phyloP scores from a whole-genome alignment of 2,113 vertebrate species.

The Anas platyrhynchos region DNA sequence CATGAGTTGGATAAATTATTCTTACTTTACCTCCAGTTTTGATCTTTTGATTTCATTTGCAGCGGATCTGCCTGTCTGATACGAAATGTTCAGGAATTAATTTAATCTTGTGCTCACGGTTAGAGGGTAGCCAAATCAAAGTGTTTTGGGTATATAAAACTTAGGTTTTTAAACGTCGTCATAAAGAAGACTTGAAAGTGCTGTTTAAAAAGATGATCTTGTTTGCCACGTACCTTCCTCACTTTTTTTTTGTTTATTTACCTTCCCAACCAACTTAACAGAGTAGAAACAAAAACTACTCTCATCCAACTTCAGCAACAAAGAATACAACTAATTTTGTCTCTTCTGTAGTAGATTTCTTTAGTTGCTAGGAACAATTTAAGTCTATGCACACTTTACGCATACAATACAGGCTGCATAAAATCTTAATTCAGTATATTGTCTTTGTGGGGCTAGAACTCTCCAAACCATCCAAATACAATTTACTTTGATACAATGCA shows the following conservation, averaged over 20 bases:
- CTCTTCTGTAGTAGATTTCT: neutral
- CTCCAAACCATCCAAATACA: neutral
- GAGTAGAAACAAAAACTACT: neutral
- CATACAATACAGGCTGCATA: neutral
- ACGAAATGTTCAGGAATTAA: neutral
- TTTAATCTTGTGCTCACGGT: neutral
- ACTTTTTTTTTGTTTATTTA: neutral
- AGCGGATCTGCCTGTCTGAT: neutral
- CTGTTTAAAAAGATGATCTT: neutral
- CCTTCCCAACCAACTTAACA: neutral
- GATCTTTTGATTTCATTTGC: constrained; percentile 18
- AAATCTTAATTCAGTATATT: neutral
- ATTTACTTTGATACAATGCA: neutral
- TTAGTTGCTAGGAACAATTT: neutral
- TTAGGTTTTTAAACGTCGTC: neutral
- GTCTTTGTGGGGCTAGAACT: neutral
- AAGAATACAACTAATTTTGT: neutral
- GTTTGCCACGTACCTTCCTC: neutral
- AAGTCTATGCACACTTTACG: neutral
- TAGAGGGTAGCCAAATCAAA: neutral
- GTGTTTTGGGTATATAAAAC: neutral
- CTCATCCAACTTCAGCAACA: neutral
- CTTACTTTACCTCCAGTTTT: constrained; percentile 30
- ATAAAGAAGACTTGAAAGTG: neutral
- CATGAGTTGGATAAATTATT: constrained; percentile 31